Evolutionary conservation across 2,888 invertebrate genomes (phyloP).

Genomic region (Drosophila kanekoi): DNA sequence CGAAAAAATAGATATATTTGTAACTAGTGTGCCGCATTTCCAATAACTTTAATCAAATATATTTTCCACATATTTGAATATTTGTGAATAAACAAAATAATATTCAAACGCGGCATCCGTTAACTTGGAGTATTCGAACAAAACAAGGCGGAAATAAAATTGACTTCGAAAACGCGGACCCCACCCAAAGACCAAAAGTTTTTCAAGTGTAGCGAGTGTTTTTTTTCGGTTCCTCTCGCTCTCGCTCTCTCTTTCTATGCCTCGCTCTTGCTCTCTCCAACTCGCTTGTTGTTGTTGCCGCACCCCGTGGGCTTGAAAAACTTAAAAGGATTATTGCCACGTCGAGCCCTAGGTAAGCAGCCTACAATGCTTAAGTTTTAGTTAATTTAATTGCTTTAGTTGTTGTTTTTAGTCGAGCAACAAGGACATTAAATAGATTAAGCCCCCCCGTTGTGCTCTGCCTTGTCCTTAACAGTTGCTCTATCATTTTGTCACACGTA

Average conservation of each 20-base stretch:
- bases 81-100: slow-evolving; percentile 10
- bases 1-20: slow-evolving; percentile 29
- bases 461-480: not conserved
- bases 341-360: slow-evolving; percentile 56
- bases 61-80: slow-evolving; percentile 1
- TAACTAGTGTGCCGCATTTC: slow-evolving; percentile 31
- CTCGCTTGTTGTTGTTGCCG: slow-evolving; percentile 52
- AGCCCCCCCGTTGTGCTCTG: not conserved
- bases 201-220: slow-evolving; percentile 65
- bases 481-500: not conserved
- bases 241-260: not conserved
- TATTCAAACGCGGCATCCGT: not conserved
- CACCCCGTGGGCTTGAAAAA: slow-evolving; percentile 61
- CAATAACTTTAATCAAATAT: slow-evolving; percentile 47
- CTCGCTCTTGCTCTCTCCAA: not conserved
- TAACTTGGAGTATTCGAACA: slow-evolving; percentile 8
- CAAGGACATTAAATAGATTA: slow-evolving; percentile 24
- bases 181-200: slow-evolving; percentile 71
- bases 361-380: slow-evolving; percentile 3
- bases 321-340: slow-evolving; percentile 66
- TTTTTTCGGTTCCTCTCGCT: slow-evolving; percentile 30
- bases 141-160: slow-evolving; percentile 26
- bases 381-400: slow-evolving; percentile 46
- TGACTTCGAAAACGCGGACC: slow-evolving; percentile 46
- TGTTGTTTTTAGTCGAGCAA: slow-evolving; percentile 9